Evolutionary conservation across 30 jellyfish, hydroid and myxozoan genomes (phyloP).

Genomic region (Aurelia aurita complex sp. Pacific): DNA sequence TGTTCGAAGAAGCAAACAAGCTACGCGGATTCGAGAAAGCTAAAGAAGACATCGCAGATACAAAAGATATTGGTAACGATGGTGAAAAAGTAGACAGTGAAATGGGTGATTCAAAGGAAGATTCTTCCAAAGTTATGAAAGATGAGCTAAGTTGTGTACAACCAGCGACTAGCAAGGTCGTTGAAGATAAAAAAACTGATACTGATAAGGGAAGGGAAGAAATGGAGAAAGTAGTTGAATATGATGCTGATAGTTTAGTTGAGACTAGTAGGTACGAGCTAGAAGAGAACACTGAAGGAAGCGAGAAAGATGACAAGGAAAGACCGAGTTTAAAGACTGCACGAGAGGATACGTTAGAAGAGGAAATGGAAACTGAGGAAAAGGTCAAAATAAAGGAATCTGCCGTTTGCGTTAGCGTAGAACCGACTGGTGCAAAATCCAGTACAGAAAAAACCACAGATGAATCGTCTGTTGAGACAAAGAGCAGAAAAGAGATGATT

Average conservation of each 20-base stretch:
- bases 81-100: no score
- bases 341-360: background rate
- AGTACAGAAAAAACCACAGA: no score
- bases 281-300: background rate
- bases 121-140: no score
- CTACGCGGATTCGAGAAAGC: background rate
- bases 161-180: no score
- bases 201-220: background rate
- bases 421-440: no score
- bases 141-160: no score
- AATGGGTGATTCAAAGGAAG: no score
- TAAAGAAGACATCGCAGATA: background rate
- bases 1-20: conserved; percentile 22
- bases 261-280: background rate
- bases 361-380: background rate
- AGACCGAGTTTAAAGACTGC: background rate
- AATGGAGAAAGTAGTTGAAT: background rate
- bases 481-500: background rate
- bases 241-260: background rate
- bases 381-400: background rate
- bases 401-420: background rate
- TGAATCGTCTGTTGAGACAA: background rate
- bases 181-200: background rate
- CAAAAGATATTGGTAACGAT: no score
- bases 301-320: no score